These are phyloP conservation scores for Colletes collaris DNA, from an alignment of 2,888 invertebrate genomes.

Conservation along the genomic window DNA sequence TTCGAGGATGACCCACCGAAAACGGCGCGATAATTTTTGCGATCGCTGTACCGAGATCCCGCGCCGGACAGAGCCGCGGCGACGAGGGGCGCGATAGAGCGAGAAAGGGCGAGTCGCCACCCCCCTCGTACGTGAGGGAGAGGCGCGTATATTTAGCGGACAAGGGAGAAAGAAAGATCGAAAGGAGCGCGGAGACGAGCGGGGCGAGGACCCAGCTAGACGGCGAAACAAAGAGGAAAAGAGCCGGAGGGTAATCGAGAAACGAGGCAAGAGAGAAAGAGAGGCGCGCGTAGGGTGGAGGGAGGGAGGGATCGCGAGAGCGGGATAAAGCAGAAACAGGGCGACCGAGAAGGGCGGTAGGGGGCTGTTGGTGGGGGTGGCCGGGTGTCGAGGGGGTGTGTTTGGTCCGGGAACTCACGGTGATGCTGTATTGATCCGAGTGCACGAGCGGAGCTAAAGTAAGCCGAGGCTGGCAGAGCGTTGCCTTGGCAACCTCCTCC, in stretches of 20 bases:
- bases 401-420: constrained; percentile 81
- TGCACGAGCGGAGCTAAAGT: constrained; percentile 79
- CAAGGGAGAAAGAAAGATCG: constrained; percentile 12
- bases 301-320: constrained; percentile 32
- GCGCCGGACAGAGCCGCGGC: constrained; percentile 43
- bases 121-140: background rate
- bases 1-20: constrained; percentile 59
- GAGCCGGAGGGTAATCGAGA: constrained; percentile 52
- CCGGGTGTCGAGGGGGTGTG: constrained; percentile 75
- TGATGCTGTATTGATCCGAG: constrained; percentile 83
- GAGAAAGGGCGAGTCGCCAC: constrained; percentile 12
- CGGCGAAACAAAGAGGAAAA: constrained; percentile 35
- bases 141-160: constrained; percentile 13
- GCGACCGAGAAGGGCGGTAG: constrained; percentile 24
- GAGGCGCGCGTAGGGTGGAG: constrained; percentile 26
- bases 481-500: constrained; percentile 81
- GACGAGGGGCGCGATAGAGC: constrained; percentile 3
- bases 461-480: constrained; percentile 78
- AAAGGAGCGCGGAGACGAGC: constrained; percentile 6
- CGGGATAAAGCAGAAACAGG: background rate
- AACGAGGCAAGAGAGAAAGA: constrained; percentile 55
- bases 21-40: constrained; percentile 70
- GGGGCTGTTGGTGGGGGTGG: constrained; percentile 57
- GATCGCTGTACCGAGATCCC: constrained; percentile 58
- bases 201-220: constrained; percentile 4